A percentile compares a stretch with the other conserved stretches of the same genome.
Evolutionary conservation across 2,888 invertebrate genomes (phyloP).

Genomic region (Ditula angustiorana): DNA sequence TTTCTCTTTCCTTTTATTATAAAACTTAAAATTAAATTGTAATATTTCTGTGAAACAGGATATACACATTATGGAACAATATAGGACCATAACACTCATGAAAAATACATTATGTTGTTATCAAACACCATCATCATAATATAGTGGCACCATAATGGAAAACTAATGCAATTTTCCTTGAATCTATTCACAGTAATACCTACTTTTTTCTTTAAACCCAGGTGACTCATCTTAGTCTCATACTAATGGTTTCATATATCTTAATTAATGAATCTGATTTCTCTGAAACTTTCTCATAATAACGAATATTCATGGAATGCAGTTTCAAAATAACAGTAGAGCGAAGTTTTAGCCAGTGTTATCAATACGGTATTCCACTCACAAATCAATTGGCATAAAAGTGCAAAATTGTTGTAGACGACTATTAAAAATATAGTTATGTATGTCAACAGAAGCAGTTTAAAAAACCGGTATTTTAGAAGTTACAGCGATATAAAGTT

Average conservation of each 20-base stretch:
- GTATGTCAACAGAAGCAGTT: too few relatives aligned
- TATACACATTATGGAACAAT: neutral
- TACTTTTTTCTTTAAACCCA: neutral
- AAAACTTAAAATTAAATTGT: too few relatives aligned
- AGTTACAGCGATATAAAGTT: too few relatives aligned
- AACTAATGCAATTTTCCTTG: neutral
- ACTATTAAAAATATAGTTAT: too few relatives aligned
- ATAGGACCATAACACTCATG: too few relatives aligned
- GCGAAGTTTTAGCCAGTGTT: constrained; percentile 6
- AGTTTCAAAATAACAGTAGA: neutral
- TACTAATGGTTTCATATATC: constrained; percentile 12
- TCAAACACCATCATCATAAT: neutral
- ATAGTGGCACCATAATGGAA: neutral
- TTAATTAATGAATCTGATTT: constrained; percentile 23
- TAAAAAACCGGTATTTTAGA: too few relatives aligned
- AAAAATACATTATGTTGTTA: neutral
- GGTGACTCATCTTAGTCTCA: neutral
- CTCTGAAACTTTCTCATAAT: constrained; percentile 32
- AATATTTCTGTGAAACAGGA: too few relatives aligned
- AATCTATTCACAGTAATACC: neutral
- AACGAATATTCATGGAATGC: constrained; percentile 39
- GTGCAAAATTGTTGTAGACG: too few relatives aligned
- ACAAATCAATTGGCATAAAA: too few relatives aligned
- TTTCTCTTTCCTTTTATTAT: too few relatives aligned
- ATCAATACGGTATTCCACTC: too few relatives aligned